Evolutionary conservation across 2,888 invertebrate genomes (phyloP), one percentile per base, ranked within the genome.

Genomic region (Malthinus flaveolus): DNA sequence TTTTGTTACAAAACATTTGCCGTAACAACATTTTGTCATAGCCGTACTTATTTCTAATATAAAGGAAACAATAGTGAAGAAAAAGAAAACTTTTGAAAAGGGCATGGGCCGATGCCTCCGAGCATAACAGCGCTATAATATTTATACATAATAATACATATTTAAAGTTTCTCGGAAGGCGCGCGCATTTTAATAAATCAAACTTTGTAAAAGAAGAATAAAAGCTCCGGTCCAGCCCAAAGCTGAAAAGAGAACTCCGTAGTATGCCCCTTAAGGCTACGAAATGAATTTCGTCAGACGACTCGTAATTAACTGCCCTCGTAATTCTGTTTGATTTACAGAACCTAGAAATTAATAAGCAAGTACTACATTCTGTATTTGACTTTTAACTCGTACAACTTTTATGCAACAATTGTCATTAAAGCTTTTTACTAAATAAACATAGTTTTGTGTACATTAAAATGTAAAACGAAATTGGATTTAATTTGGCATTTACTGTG

Each of bases 261-360:
- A 51, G 35, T 52, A 23, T 23, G 5, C 50, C 58, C 59, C 61
- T 33, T 32, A 11, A 47, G 60, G 60, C 56, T 23, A 31, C 59
- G 66, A 67, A 68, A 67, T 66, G 68, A 71, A 71, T 69, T 67
- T 67, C 68, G 64, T 60, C 66, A 70, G 70, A 71, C 68, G 70
- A 70, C 71, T 72, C 69, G 69, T 72, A 73, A 73, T 73, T 71
- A 72, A 69, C 71, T 69, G 72, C 62, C 72, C 71, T 71, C 66
- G 71, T 71, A 71, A 71, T 72, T 71, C 68, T 71, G 71, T 72
- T 73, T 73, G 71, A 73, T 73, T 73, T 71, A 69, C 66, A 71
- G 70, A 71, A 72, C 69, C 68, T 71, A 71, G 71, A 73, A 73
- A 73, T 73, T 73, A 73, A 73, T 73, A 72, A 73, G 68, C 71